Percentiles rank a stretch among this genome's conserved stretches.
Evolutionary conservation across 2,797 vertebrate genomes (phyloP).

Genomic region (Amniataba percoides): DNA sequence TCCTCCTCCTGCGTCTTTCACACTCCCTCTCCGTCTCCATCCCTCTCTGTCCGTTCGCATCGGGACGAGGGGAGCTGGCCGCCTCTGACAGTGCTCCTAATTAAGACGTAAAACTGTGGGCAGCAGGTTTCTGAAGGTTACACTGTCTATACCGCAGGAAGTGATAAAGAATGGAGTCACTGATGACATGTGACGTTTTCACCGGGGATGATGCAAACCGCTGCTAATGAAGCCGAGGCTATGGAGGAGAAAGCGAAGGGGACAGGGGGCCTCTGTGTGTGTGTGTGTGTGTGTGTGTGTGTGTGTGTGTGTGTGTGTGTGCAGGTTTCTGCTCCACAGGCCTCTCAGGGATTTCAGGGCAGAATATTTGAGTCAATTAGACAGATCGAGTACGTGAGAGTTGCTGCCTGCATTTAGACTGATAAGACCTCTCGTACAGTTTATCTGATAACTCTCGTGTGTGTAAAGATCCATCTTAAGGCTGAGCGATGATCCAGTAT

Average conservation of each 20-base stretch:
- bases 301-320: slow-evolving; percentile 11
- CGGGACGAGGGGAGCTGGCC: slow-evolving; percentile 60
- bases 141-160: slow-evolving; percentile 77
- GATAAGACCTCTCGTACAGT: background rate
- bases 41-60: slow-evolving; percentile 71
- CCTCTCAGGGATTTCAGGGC: slow-evolving; percentile 60
- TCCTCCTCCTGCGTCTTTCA: slow-evolving; percentile 73
- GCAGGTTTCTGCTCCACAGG: slow-evolving; percentile 45
- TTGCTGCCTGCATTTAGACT: slow-evolving; percentile 42
- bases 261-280: slow-evolving; percentile 40
- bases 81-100: slow-evolving; percentile 81
- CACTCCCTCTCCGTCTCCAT: slow-evolving; percentile 68
- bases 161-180: slow-evolving; percentile 84
- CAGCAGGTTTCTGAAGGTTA: slow-evolving; percentile 87
- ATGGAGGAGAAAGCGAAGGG: slow-evolving; percentile 57
- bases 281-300: slow-evolving; percentile 27
- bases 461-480: background rate
- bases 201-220: slow-evolving; percentile 82
- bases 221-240: slow-evolving; percentile 81
- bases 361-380: slow-evolving; percentile 70
- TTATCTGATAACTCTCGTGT: background rate
- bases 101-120: slow-evolving; percentile 84
- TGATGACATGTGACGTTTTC: slow-evolving; percentile 87
- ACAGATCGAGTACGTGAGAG: slow-evolving; percentile 58
- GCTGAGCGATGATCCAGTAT: background rate